Evolutionary conservation across 2,888 invertebrate species (phyloP).

Genomic region (Macroteleia sp.): DNA sequence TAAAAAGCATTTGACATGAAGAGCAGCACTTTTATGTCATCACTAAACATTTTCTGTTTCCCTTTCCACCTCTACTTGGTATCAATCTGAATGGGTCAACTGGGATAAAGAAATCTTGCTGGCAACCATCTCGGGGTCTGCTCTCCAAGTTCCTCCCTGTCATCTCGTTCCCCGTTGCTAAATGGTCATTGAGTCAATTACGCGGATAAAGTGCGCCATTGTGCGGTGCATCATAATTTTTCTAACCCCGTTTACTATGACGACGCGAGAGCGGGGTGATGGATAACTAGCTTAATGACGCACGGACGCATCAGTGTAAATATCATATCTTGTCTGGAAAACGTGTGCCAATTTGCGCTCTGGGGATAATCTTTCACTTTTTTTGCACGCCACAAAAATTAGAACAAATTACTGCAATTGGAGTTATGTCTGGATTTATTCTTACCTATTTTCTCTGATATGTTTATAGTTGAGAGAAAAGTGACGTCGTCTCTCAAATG

Average conservation of each 20-base stretch:
- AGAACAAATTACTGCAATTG: conserved; percentile 6
- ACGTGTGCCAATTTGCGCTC: not conserved
- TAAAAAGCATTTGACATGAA: too few relatives aligned
- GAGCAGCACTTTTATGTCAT: too few relatives aligned
- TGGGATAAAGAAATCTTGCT: conserved; percentile 74
- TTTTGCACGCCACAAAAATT: conserved; percentile 3
- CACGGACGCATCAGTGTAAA: conserved; percentile 41
- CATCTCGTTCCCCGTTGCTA: conserved; percentile 71
- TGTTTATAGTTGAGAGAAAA: conserved; percentile 27
- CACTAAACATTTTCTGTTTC: too few relatives aligned
- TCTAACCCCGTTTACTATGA: conserved; percentile 75
- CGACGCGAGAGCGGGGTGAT: conserved; percentile 45
- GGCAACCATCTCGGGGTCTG: conserved; percentile 54
- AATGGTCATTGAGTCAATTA: conserved; percentile 82
- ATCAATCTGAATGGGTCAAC: conserved; percentile 75
- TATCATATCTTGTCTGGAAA: conserved; percentile 23
- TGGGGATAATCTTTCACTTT: not conserved
- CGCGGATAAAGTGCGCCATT: conserved; percentile 81
- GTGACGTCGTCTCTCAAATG: conserved; percentile 21
- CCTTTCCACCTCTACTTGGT: conserved; percentile 40
- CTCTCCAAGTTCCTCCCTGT: conserved; percentile 38
- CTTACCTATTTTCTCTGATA: conserved; percentile 19
- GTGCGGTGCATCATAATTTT: conserved; percentile 79
- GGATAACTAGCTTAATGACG: conserved; percentile 51
- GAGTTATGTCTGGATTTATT: conserved; percentile 21